These are phyloP conservation scores for Cryptotermes secundus DNA, from an alignment of 1,140 invertebrate species.

Conservation along the genomic window DNA sequence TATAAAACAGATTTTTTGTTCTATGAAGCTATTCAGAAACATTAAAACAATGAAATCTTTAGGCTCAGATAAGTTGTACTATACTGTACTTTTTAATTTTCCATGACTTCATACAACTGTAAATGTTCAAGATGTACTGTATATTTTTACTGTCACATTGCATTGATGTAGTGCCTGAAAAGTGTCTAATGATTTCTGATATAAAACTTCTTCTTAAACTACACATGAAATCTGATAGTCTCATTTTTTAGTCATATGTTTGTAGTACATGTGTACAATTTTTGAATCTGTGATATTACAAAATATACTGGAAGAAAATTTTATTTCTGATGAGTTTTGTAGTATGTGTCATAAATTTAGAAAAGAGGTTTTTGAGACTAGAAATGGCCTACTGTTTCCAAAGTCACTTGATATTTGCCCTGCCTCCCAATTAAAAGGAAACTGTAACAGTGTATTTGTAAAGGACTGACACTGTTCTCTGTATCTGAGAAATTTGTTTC, in stretches of 20 bases:
- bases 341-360: background rate
- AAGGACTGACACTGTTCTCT: too few species aligned
- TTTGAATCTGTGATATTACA: background rate
- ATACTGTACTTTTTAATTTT: background rate
- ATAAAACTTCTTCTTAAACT: background rate
- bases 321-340: background rate
- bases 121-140: background rate
- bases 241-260: background rate
- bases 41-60: background rate
- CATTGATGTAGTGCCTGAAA: background rate
- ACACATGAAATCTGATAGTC: background rate
- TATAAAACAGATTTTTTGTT: background rate
- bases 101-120: background rate
- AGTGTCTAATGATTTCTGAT: background rate
- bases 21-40: background rate
- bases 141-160: background rate
- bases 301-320: background rate
- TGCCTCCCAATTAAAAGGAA: too few species aligned
- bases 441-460: too few species aligned
- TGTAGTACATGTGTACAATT: slow-evolving; percentile 5
- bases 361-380: background rate
- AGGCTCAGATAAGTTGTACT: background rate
- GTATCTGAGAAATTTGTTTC: too few species aligned
- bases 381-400: too few species aligned
- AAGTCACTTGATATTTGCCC: too few species aligned